A percentile compares a stretch with the other conserved stretches of the same genome.
phyloP scores from a whole-genome alignment of 2,797 vertebrate species.

The Tauraco hartlaubi region DNA sequence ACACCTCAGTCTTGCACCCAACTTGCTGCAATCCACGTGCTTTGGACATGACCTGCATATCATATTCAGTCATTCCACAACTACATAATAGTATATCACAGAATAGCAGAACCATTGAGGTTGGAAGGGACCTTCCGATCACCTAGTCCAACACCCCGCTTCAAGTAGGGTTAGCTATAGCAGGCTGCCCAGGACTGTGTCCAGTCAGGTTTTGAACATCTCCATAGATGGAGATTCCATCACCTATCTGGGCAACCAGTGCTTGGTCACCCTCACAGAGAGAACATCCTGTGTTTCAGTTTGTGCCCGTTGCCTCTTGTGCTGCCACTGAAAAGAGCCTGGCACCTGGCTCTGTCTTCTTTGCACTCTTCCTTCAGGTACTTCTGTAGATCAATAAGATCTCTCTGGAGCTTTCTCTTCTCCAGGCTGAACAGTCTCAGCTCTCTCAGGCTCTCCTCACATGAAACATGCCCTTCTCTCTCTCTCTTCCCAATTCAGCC shows the following conservation, averaged over 20 bases:
- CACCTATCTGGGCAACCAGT: not conserved
- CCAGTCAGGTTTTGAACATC: not conserved
- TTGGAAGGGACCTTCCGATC: not conserved
- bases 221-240: not conserved
- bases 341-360: not conserved
- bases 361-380: not conserved
- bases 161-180: not conserved
- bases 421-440: not conserved
- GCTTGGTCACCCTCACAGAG: not conserved
- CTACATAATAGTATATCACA: not conserved
- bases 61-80: not conserved
- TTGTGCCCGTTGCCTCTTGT: not conserved
- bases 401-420: not conserved
- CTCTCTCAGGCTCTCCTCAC: not conserved
- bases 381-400: not conserved
- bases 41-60: not conserved
- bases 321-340: not conserved
- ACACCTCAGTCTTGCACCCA: not conserved
- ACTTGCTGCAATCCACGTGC: fast-evolving
- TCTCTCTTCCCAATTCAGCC: not conserved
- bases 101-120: not conserved
- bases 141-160: not conserved
- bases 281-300: not conserved
- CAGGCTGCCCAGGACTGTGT: not conserved
- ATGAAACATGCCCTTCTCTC: not conserved